phyloP scores from a whole-genome alignment of 2,888 invertebrate species.

The Venustoraphidia nigricollis region DNA sequence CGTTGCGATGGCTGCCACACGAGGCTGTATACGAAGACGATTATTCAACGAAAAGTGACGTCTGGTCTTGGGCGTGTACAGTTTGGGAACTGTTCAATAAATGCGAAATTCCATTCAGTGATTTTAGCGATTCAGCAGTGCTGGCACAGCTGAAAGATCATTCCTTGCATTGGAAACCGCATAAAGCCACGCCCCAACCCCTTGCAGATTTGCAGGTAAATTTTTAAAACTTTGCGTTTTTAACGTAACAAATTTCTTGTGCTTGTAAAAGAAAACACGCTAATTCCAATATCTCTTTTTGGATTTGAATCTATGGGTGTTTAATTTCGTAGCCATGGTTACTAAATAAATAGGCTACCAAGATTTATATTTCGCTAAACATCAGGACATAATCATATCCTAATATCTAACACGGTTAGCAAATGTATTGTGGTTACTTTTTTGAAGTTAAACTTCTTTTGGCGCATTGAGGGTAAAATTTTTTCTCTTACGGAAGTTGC shows the following conservation, averaged over 20 bases:
- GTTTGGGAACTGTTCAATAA: slow-evolving; percentile 81
- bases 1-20: slow-evolving; percentile 78
- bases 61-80: slow-evolving; percentile 79
- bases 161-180: slow-evolving; percentile 50
- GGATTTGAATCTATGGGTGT: not conserved
- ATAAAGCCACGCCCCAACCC: slow-evolving; percentile 43
- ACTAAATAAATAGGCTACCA: no score
- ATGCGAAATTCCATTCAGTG: slow-evolving; percentile 61
- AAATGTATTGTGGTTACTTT: no score
- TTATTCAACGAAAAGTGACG: slow-evolving; percentile 84
- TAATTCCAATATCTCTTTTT: not conserved
- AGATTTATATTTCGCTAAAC: no score
- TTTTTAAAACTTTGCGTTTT: slow-evolving; percentile 5
- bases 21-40: slow-evolving; percentile 85
- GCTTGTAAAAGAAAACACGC: no score
- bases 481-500: no score
- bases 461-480: no score
- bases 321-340: no score
- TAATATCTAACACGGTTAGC: no score
- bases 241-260: no score
- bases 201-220: slow-evolving; percentile 41
- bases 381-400: no score
- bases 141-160: slow-evolving; percentile 44
- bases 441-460: no score
- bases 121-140: slow-evolving; percentile 61